Evolutionary conservation across 2,113 vertebrate genomes (phyloP).

Genomic region (Seriola rivoliana): DNA sequence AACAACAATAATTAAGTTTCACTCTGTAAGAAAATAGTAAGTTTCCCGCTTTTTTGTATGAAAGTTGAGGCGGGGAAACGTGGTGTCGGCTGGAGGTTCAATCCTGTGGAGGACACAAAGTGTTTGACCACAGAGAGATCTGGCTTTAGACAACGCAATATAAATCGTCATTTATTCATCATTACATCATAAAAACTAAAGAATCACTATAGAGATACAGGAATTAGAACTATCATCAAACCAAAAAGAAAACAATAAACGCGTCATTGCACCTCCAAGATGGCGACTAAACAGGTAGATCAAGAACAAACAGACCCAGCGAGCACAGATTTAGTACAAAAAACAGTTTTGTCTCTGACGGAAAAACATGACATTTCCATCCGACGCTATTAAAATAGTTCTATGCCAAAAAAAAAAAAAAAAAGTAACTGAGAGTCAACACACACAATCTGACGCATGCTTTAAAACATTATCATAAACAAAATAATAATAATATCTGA

Average conservation of each 20-base stretch:
- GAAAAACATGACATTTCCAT: conserved; percentile 77
- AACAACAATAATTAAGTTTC: conserved; percentile 62
- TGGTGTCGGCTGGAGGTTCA: conserved; percentile 38
- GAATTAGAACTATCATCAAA: conserved; percentile 75
- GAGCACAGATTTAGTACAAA: conserved; percentile 78
- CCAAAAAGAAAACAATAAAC: conserved; percentile 64
- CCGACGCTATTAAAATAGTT: conserved; percentile 81
- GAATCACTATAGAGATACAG: conserved; percentile 71
- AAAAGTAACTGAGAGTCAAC: conserved; percentile 67
- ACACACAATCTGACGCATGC: conserved; percentile 77
- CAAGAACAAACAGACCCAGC: conserved; percentile 69
- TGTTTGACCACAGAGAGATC: conserved; percentile 76
- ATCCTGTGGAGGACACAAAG: conserved; percentile 40
- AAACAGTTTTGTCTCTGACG: conserved; percentile 68
- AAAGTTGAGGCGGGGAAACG: conserved; percentile 40
- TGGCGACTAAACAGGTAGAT: conserved; percentile 72
- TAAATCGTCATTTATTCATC: conserved; percentile 72
- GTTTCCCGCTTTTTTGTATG: conserved; percentile 20
- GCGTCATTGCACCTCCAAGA: conserved; percentile 77
- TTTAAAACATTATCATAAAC: conserved; percentile 78
- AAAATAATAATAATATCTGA: conserved; percentile 75
- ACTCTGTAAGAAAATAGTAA: conserved; percentile 59
- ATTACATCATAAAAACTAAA: conserved; percentile 77
- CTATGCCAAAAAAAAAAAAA: conserved; percentile 74
- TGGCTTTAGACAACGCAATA: conserved; percentile 74